phyloP scores from a whole-genome alignment of 2,797 vertebrate species.

The Telmatherina bonti region DNA sequence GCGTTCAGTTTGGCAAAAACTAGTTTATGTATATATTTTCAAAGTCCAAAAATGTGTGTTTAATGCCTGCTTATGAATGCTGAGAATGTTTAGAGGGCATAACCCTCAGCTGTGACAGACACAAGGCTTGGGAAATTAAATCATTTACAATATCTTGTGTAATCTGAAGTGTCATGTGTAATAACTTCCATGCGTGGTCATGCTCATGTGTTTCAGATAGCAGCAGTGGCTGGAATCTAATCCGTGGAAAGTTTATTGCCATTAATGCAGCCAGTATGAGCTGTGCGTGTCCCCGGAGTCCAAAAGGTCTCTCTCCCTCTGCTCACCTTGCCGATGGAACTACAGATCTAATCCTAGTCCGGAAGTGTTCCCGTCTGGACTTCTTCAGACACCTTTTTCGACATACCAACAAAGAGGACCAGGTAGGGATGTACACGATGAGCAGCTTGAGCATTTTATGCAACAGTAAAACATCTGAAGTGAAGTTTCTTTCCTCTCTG shows the following conservation, averaged over 20 bases:
- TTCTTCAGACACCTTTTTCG: slow-evolving; percentile 91
- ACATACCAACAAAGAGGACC: slow-evolving; percentile 92
- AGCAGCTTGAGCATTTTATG: not conserved
- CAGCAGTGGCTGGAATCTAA: slow-evolving; percentile 82
- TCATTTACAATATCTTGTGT: not conserved
- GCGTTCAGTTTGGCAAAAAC: not conserved
- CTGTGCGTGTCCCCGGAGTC: slow-evolving; percentile 94
- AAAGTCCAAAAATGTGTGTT: not conserved
- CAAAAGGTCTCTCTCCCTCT: slow-evolving; percentile 91
- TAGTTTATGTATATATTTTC: not conserved
- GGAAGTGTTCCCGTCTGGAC: slow-evolving; percentile 91
- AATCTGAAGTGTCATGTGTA: not conserved
- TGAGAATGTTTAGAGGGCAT: too few relatives aligned
- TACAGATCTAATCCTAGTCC: slow-evolving; percentile 93
- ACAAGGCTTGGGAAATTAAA: too few relatives aligned
- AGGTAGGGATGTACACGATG: slow-evolving; percentile 79
- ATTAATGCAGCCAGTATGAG: slow-evolving; percentile 93
- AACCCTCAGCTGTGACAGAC: too few relatives aligned
- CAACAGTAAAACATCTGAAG: not conserved
- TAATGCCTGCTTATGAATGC: too few relatives aligned
- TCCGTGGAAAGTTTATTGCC: slow-evolving; percentile 92
- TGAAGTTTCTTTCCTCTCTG: not conserved
- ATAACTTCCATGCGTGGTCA: not conserved
- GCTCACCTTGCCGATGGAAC: slow-evolving; percentile 95
- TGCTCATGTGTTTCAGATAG: slow-evolving; percentile 39